These are phyloP conservation scores for Drosophila arizonae DNA, from an alignment of 1,140 invertebrate genomes.

Conservation along the genomic window DNA sequence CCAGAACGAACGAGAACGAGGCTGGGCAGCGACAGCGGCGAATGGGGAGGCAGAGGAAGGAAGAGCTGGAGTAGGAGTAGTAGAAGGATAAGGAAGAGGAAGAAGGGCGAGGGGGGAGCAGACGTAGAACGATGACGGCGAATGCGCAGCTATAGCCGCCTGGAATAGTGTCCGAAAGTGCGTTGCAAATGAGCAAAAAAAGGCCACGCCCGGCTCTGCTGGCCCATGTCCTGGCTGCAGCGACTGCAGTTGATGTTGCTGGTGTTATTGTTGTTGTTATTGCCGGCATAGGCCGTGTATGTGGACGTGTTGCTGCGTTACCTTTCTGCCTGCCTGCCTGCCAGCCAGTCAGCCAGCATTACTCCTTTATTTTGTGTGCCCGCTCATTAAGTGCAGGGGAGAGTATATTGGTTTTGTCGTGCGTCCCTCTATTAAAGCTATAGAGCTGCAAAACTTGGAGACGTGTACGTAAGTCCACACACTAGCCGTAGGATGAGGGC, in stretches of 20 bases:
- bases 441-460: no score
- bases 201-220: slow-evolving; percentile 62
- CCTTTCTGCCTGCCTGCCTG: slow-evolving; percentile 12
- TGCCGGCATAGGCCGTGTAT: slow-evolving; percentile 13
- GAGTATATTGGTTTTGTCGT: no score
- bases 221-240: slow-evolving; percentile 20
- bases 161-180: slow-evolving; percentile 63
- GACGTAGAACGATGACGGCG: slow-evolving; percentile 2
- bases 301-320: slow-evolving; percentile 45
- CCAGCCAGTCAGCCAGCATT: no score
- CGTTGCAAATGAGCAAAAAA: slow-evolving; percentile 76
- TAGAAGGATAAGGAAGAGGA: background rate
- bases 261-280: slow-evolving; percentile 10
- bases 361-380: no score
- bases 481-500: no score
- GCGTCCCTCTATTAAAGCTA: no score
- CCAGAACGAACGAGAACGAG: slow-evolving; percentile 8
- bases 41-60: background rate
- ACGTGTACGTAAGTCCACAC: no score
- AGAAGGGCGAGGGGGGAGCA: background rate
- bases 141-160: slow-evolving; percentile 48
- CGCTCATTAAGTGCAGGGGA: no score
- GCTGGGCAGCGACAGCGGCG: background rate
- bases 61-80: background rate
- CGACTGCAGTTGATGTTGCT: slow-evolving; percentile 21